These are phyloP conservation scores for Odontamblyopus lacepedii DNA, from an alignment of 2,797 vertebrate genomes.

Conservation along the genomic window DNA sequence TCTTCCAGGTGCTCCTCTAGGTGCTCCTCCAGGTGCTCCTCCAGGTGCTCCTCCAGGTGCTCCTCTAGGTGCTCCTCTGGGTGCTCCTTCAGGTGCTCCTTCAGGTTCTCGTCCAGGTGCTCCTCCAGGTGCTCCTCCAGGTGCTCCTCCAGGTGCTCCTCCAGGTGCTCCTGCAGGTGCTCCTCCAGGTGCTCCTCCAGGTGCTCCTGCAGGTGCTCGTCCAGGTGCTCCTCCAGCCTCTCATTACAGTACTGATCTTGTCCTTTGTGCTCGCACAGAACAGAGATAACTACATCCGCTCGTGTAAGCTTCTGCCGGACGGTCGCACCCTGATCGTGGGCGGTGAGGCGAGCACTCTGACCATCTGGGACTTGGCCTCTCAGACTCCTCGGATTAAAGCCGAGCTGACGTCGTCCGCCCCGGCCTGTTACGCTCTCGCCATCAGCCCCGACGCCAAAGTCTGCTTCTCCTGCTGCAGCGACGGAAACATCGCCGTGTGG, in stretches of 20 bases:
- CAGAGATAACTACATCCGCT: constrained; percentile 84
- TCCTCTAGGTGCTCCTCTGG: too few relatives aligned
- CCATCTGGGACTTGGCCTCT: constrained; percentile 96
- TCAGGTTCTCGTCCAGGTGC: too few relatives aligned
- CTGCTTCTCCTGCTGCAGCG: constrained; percentile 94
- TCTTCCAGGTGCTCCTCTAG: too few relatives aligned
- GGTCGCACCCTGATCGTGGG: constrained; percentile 81
- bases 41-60: too few relatives aligned
- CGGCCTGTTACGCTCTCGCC: constrained; percentile 90
- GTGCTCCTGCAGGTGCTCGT: too few relatives aligned
- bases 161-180: background rate
- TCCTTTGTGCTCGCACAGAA: constrained; percentile 71
- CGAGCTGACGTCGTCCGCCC: constrained; percentile 92
- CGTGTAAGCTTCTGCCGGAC: constrained; percentile 81
- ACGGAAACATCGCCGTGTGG: constrained; percentile 84
- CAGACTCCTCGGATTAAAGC: constrained; percentile 95
- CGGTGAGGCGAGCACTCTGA: constrained; percentile 88
- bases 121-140: background rate
- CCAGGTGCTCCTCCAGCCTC: constrained; percentile 19
- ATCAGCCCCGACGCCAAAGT: constrained; percentile 95
- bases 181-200: background rate
- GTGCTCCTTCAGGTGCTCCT: too few relatives aligned
- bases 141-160: too few relatives aligned
- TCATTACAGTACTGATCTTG: constrained; percentile 43
- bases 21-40: too few relatives aligned